These are phyloP conservation scores for Allacma fusca DNA, from an alignment of 2,888 invertebrate species.

Conservation along the genomic window DNA sequence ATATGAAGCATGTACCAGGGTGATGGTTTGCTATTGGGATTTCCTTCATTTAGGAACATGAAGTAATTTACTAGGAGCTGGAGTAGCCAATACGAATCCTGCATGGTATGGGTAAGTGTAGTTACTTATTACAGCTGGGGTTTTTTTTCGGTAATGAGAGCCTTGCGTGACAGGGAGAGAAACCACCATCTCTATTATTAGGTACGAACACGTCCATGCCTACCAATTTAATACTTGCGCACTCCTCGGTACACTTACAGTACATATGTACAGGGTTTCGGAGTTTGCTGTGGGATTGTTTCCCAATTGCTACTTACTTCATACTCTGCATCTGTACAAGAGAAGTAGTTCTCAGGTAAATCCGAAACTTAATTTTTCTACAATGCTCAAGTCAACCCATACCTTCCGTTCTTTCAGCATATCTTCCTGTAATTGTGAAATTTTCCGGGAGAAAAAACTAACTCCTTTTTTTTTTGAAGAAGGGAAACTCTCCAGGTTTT, in stretches of 20 bases:
- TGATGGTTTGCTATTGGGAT: too few relatives aligned
- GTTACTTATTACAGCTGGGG: constrained; percentile 14
- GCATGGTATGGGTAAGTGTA: not conserved
- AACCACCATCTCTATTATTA: constrained; percentile 34
- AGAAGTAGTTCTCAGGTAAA: not conserved
- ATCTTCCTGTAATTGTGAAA: too few relatives aligned
- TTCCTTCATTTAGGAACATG: too few relatives aligned
- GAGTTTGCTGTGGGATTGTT: not conserved
- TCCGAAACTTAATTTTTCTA: not conserved
- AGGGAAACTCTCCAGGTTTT: too few relatives aligned
- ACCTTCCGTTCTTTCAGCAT: too few relatives aligned
- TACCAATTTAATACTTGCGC: constrained; percentile 30
- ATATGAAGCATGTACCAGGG: not conserved
- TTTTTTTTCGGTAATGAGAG: constrained; percentile 54
- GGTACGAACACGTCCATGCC: constrained; percentile 17
- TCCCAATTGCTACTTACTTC: not conserved
- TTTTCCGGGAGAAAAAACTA: too few relatives aligned
- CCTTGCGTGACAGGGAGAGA: constrained; percentile 50
- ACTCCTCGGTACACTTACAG: not conserved
- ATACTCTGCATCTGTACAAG: too few relatives aligned
- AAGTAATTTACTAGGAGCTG: not conserved
- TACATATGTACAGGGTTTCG: not conserved
- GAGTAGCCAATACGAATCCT: constrained; percentile 1
- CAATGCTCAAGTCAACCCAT: too few relatives aligned
- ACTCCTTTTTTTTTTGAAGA: too few relatives aligned